Base-by-base conservation (phyloP, 2,113 vertebrate genomes). In the Aythya baeri region DNA sequence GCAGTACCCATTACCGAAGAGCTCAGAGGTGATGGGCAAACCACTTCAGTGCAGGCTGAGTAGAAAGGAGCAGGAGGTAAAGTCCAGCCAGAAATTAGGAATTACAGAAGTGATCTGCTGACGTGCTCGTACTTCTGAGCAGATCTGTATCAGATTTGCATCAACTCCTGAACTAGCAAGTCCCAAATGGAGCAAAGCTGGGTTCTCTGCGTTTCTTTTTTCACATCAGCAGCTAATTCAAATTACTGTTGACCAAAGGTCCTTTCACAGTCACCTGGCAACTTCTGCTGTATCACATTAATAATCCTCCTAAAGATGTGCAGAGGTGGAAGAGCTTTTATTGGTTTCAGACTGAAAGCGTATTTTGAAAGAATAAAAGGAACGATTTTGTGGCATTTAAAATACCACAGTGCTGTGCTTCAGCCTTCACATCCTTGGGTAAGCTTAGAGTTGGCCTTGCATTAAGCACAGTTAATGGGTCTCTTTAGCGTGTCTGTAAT, bases 211-310 rank as follows among this genome's bases (percentile, higher is more conserved):
- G 50, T 63, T 71, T 34, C 58, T 83, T 94, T 90, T 90, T 55
- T 83, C 76, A 61, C 25, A 8, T 38, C 74, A 20, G 44, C 25
- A 85, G 63, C 57, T 95, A 88, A 90, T 95, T 80, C 55, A 38
- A 95, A 94, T 93, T 55, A 68, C 91, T 89, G 87, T 46, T 94
- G 88, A 92, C 79, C 84, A 90, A 83, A 84, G 62, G 68, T 89
- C 85, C 89, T 96, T 94, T 95, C 93, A 78, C 61, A 94, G 71
- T 80, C 92, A 93, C 83, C 74, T 91, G 34, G 43, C 87, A 94
- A 74, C 83, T 94, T 91, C 75, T 89, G 66, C 90, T 94, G 83
- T 93, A 83, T 95, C 77, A 38, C 77, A 57, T 82, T 78, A 91
- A 91, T 95, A 94, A 93, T 88, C 58, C 89, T 96, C 63, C 78